phyloP scores from a whole-genome alignment of 53 echinoderm and acorn worm species.

The Astropecten irregularis region DNA sequence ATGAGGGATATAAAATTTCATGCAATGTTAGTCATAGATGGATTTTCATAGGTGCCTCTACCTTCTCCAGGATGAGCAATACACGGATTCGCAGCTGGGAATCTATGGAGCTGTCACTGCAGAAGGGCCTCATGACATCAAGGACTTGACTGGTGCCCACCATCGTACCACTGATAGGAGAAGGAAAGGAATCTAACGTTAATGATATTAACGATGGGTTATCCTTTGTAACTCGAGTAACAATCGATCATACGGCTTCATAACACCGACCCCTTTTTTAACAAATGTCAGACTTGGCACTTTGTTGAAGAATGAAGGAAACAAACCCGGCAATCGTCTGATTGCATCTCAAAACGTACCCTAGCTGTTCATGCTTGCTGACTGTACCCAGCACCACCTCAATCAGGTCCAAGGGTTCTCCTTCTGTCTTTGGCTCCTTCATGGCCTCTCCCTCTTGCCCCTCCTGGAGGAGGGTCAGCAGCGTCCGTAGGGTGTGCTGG shows the following conservation, averaged over 20 bases:
- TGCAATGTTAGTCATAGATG: no score
- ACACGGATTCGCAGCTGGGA: constrained; percentile 68
- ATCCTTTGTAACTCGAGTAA: no score
- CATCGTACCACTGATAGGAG: constrained; percentile 65
- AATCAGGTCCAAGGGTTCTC: constrained; percentile 16
- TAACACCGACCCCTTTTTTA: no score
- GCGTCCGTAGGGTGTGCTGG: constrained; percentile 18
- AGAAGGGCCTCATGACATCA: constrained; percentile 78
- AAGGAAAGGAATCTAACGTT: background rate
- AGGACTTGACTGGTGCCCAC: constrained; percentile 76
- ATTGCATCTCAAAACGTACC: no score
- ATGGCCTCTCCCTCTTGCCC: background rate
- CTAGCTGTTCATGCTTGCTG: constrained; percentile 56
- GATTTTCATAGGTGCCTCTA: no score
- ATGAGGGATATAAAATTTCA: no score
- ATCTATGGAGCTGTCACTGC: constrained; percentile 68
- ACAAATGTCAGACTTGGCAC: no score
- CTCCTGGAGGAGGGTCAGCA: background rate
- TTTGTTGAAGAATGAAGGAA: no score
- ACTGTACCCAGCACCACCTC: constrained; percentile 30
- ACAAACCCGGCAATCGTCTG: no score
- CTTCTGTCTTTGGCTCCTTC: background rate
- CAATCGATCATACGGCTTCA: no score
- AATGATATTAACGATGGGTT: no score
- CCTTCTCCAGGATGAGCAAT: constrained; percentile 80